phyloP scores from a whole-genome alignment of 2,113 vertebrate genomes.

The Dromaius novaehollandiae region DNA sequence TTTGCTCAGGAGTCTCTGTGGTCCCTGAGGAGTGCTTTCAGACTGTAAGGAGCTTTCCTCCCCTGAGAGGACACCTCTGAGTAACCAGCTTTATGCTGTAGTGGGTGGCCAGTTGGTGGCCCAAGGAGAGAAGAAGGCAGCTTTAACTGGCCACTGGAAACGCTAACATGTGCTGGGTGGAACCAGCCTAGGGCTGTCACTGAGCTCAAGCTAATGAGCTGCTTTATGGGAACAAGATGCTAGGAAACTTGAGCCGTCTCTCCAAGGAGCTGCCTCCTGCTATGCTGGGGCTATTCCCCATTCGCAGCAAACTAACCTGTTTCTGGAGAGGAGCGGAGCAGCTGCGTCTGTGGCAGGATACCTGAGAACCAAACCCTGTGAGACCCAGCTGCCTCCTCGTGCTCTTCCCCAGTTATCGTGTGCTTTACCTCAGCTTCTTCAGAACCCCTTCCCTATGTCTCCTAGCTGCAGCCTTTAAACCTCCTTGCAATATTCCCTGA shows the following conservation, averaged over 20 bases:
- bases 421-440: background rate
- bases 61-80: background rate
- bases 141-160: constrained; percentile 53
- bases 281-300: background rate
- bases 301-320: background rate
- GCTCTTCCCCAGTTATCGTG: fast-evolving
- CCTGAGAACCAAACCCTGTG: background rate
- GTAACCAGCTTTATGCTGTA: background rate
- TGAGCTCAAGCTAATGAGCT: constrained; percentile 9
- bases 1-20: background rate
- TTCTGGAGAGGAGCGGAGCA: fast-evolving
- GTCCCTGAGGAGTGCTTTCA: background rate
- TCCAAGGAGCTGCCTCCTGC: background rate
- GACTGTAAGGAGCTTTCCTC: background rate
- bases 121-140: constrained; percentile 27
- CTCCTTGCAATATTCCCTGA: background rate
- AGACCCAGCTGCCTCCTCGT: background rate
- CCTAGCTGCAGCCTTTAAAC: background rate
- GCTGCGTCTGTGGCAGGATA: fast-evolving
- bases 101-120: constrained; percentile 58
- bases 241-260: background rate
- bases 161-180: constrained; percentile 61
- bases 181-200: constrained; percentile 35
- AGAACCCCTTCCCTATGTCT: fast-evolving
- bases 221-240: constrained; percentile 64